phyloP scores from a whole-genome alignment of 1,140 invertebrate species.

The Nixonia krombeini region DNA sequence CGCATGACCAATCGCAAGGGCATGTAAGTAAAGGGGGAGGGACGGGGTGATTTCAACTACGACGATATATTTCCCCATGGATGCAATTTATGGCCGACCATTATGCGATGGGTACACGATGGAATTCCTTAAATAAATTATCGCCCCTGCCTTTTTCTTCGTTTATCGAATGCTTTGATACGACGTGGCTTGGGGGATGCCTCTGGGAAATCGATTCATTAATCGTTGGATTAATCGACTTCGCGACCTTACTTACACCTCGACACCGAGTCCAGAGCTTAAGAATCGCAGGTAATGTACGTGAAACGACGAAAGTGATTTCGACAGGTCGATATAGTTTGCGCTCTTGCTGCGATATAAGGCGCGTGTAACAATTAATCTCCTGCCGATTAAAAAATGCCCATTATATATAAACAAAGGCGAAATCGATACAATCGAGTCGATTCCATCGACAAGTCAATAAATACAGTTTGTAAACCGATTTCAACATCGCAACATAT shows the following conservation, averaged over 20 bases:
- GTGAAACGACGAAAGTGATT: constrained; percentile 3
- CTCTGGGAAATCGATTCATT: constrained; percentile 49
- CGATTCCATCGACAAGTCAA: too few species aligned
- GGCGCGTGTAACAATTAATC: too few species aligned
- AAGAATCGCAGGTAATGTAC: neutral
- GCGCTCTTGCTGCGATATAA: too few species aligned
- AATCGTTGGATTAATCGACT: constrained; percentile 52
- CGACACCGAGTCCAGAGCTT: constrained; percentile 4
- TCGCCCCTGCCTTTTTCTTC: constrained; percentile 48
- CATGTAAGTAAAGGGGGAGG: constrained; percentile 31
- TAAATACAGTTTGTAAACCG: too few species aligned
- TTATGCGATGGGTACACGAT: constrained; percentile 52
- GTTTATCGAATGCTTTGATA: constrained; percentile 41
- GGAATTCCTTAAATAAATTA: constrained; percentile 57
- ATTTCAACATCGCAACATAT: too few species aligned
- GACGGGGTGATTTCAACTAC: constrained; percentile 49
- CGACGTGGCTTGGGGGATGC: constrained; percentile 30
- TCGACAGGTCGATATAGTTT: neutral
- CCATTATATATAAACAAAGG: too few species aligned
- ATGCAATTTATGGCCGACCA: constrained; percentile 52
- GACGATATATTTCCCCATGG: constrained; percentile 51
- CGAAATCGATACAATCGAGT: too few species aligned
- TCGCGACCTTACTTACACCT: constrained; percentile 24
- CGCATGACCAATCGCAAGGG: constrained; percentile 45
- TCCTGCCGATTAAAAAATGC: too few species aligned